Evolutionary conservation across 2,888 invertebrate genomes (phyloP).

Genomic region (Drosophila limbata): DNA sequence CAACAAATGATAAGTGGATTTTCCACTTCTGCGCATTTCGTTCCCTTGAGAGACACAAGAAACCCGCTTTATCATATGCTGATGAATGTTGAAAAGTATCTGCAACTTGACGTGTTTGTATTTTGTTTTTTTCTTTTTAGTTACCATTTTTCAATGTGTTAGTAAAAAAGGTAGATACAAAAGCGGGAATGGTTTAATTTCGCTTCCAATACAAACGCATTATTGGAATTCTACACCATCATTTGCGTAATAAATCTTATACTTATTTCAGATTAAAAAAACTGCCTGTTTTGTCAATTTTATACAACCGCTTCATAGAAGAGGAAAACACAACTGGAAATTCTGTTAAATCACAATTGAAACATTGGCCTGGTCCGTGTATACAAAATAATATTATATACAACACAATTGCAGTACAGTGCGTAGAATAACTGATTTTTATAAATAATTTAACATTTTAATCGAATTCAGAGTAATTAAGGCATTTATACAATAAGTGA

Average conservation of each 20-base stretch:
- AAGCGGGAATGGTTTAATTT: not conserved
- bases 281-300: not conserved
- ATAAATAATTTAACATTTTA: constrained; percentile 8
- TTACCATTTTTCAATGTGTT: not conserved
- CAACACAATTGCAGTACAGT: not conserved
- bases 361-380: not conserved
- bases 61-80: constrained; percentile 28
- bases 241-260: not conserved
- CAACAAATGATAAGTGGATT: constrained; percentile 70
- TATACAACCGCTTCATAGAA: not conserved
- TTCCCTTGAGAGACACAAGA: constrained; percentile 5
- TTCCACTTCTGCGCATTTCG: constrained; percentile 54
- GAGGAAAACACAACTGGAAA: too few relatives aligned
- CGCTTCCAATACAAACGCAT: not conserved
- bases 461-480: constrained; percentile 9
- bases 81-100: constrained; percentile 20
- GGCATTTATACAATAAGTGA: not conserved
- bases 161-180: not conserved
- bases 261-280: not conserved
- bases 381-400: not conserved
- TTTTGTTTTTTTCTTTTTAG: not conserved
- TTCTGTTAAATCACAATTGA: not conserved
- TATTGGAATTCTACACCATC: not conserved
- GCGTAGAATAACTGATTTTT: not conserved
- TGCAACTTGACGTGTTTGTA: not conserved